Evolutionary conservation across 2,888 invertebrate genomes (phyloP).

Genomic region (Nycteola revayana): DNA sequence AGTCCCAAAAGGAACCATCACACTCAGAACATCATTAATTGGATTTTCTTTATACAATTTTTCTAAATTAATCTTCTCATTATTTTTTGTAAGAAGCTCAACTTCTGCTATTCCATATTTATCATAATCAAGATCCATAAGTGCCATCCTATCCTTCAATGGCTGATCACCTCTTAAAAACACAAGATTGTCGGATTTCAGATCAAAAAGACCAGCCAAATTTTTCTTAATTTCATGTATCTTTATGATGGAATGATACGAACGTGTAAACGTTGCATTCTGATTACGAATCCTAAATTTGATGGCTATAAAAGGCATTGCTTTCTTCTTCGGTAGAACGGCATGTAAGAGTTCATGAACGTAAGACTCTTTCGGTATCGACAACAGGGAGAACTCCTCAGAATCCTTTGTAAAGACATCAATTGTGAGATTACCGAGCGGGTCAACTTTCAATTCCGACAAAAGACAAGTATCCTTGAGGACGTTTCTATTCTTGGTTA

Average conservation of each 20-base stretch:
- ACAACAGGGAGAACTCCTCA: constrained; percentile 59
- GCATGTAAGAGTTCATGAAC: constrained; percentile 66
- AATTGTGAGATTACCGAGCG: constrained; percentile 61
- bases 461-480: constrained; percentile 62
- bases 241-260: constrained; percentile 76
- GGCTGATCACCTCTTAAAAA: constrained; percentile 70
- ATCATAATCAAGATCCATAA: constrained; percentile 72
- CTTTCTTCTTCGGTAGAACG: constrained; percentile 62
- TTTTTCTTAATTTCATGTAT: constrained; percentile 83
- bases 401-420: constrained; percentile 73
- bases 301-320: constrained; percentile 70
- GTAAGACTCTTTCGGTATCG: constrained; percentile 68
- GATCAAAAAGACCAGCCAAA: constrained; percentile 80
- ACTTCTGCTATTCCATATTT: constrained; percentile 74
- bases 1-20: constrained; percentile 64
- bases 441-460: constrained; percentile 63
- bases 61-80: constrained; percentile 60
- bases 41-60: constrained; percentile 70
- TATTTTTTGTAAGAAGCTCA: constrained; percentile 66
- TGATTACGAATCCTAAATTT: constrained; percentile 70
- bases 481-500: constrained; percentile 69
- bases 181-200: constrained; percentile 72
- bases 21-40: constrained; percentile 67
- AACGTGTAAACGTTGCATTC: constrained; percentile 71
- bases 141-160: constrained; percentile 64